Base-by-base conservation (phyloP, 2,797 vertebrate genomes). In the Denticeps clupeoides region DNA sequence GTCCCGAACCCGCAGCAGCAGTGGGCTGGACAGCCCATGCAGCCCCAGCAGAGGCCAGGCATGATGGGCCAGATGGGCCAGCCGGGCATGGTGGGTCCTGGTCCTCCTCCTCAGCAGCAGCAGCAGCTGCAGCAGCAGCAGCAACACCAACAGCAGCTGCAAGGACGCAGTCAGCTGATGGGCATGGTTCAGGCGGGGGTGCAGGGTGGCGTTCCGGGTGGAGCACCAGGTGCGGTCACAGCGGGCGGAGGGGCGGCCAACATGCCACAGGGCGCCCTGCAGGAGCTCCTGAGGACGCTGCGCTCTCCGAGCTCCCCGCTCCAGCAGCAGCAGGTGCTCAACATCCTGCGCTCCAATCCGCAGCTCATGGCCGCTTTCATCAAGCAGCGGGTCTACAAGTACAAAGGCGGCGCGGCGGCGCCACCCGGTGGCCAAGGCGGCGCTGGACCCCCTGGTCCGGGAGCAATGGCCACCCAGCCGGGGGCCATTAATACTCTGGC, bases 261-360 rank as follows among this genome's bases (percentile, higher is more conserved):
- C 80, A 83, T 91, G 68, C 90, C 92, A 42, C 93, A 94, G 66
- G 86, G 86, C 0, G 91, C 93, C 53, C 85, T 97, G 61, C 93
- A 98, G 66, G 93, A 91, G 44, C 81, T 98, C 1, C 57, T 99
- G 50, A 83, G 89, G 66, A 93, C 90, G 55, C 86, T 97, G 37
- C 88, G 91, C 50, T 99, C 93, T 23, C 94, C 94, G 7, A 95
- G 89, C 72, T 97, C 91, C 3, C 89, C 90, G 18, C 83, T 87
- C 37, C 93, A 98, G 75, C 93, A 97, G 69, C 94, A 99, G 73
- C 92, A 99, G 70, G 93, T 99, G 66, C 90, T 99, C 42, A 91
- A 89, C 76, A 97, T 99, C 71, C 77, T 97, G 49, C 86, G 89
- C 1, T 90, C 93, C 45, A 92, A 89, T 56, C 93, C 94, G 13